Base-by-base conservation (phyloP, 2,888 invertebrate genomes). In the Tetrapedia diversipes region DNA sequence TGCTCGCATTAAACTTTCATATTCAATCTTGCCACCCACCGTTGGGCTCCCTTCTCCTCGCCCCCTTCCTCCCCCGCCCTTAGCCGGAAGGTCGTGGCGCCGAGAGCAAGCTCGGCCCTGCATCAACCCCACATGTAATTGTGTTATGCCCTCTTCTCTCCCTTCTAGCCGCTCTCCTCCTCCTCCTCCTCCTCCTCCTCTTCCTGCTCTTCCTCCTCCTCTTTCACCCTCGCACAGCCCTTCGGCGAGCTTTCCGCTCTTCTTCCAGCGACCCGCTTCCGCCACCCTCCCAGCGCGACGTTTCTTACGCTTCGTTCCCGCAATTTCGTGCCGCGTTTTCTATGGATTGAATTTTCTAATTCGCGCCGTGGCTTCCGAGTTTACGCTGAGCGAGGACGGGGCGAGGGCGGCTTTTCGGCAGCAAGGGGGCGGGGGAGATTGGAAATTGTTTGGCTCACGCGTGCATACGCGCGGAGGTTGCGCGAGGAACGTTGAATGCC, bases 1-100 rank as follows among this genome's bases (percentile, higher is more conserved):
- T 89, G 89, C 89, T 89, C 87, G 86, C 89, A 95, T 95, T 95
- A 95, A 95, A 95, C 94, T 95, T 95, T 95, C 95, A 95, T 95
- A 95, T 95, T 95, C 95, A 95, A 95, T 95, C 95, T 95, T 94
- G 94, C 89, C 89, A 88, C 89, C 89, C 87, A 86, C 80, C 86
- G 84, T 84, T 86, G 82, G 87, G 83, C 82, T 74, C 80, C 67
- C 53, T 78, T 81, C 83, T 73, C 75, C 73, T 60, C 29, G 51
- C 27, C 66, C 72, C 82, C 83, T 73, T 77, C 73, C 60, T 34
- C 51, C 27, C 66, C 72, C 51, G 63, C 53, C 69, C 65, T 72
- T 73, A 68, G 67, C 77, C 82, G 51, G 67, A 73, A 75, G 72
- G 69, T 71, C 70, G 65, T 68, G 74, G 77, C 61, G 77, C 76